Base-by-base conservation (phyloP, 2,888 invertebrate species). In the Cybosia mesomella region DNA sequence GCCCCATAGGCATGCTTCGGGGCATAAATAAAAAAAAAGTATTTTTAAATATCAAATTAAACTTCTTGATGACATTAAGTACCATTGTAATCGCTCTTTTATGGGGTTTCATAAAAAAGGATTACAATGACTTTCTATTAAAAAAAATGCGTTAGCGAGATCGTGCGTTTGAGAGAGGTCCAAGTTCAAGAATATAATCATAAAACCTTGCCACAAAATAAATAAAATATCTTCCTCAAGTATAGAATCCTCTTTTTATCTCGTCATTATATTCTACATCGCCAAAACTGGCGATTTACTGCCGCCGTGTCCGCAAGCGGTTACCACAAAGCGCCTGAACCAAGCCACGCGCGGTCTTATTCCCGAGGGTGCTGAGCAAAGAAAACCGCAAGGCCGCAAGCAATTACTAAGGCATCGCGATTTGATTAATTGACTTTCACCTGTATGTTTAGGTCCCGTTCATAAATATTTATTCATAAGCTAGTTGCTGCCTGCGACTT, bases 271-370 rank as follows among this genome's bases (percentile, higher is more conserved):
- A 32, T 58, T 58, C 28, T 32, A 58, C 22, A 59, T 36, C 22
- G 22, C 21, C 15, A 36, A 21, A 36, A 22, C 13, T 13, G 13
- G 10, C 15, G 36, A 36, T 59, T 59, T 22, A 39, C 39, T 18
- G 10, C 22, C 22, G 9, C 22, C 13, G 22, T 9, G 22, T 22
- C 32, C 59, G 59, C 22, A 22, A 39, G 59, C 59, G 18, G 59
- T 59, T 39, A 22, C 22, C 22, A 22, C 59, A 59, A 59, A 59
- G 59, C 22, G 22, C n/a, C n/a, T 34, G 58, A 36, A 36, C 58
- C 7, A 13, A 59, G 34, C 22, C 22, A 15, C 36, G 21, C 34
- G 59, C 15, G 36, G 15, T 4, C 22, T 13, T 59, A 36, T 59
- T 21, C 36, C 59, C 59, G 9, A 21, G 36, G 36, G 59, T 36